These are phyloP conservation scores for Tachysurus fulvidraco DNA, from an alignment of 2,113 vertebrate species.

Conservation along the genomic window DNA sequence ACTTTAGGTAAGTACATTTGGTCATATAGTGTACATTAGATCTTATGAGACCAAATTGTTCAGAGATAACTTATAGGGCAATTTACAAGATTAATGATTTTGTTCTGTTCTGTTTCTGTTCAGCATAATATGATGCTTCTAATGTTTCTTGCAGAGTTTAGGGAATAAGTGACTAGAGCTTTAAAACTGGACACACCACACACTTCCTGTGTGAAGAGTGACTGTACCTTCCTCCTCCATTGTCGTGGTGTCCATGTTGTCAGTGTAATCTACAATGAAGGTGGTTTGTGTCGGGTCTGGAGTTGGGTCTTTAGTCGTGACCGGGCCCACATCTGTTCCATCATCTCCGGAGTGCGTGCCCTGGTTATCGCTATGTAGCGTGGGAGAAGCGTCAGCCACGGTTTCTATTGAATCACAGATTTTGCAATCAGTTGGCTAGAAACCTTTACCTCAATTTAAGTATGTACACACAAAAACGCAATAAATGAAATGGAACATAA, in stretches of 20 bases:
- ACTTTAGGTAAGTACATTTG: not conserved
- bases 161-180: not conserved
- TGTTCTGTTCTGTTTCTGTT: not conserved
- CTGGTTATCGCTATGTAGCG: slow-evolving; percentile 80
- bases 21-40: not conserved
- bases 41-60: too few species aligned
- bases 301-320: slow-evolving; percentile 67
- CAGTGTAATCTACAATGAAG: slow-evolving; percentile 74
- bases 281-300: slow-evolving; percentile 66
- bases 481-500: not conserved
- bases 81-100: not conserved
- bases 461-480: not conserved
- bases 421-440: not conserved
- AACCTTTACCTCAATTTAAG: not conserved
- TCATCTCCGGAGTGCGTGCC: slow-evolving; percentile 84
- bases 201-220: not conserved
- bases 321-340: slow-evolving; percentile 56
- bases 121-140: not conserved
- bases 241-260: slow-evolving; percentile 71
- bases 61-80: not conserved
- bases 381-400: slow-evolving; percentile 63
- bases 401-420: slow-evolving; percentile 61
- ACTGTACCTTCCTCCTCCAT: slow-evolving; percentile 65
- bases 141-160: not conserved
- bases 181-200: not conserved